A percentile compares a stretch with the other conserved stretches of the same genome.
phyloP scores from a whole-genome alignment of 2,888 invertebrate genomes.

The Ophraella communa region DNA sequence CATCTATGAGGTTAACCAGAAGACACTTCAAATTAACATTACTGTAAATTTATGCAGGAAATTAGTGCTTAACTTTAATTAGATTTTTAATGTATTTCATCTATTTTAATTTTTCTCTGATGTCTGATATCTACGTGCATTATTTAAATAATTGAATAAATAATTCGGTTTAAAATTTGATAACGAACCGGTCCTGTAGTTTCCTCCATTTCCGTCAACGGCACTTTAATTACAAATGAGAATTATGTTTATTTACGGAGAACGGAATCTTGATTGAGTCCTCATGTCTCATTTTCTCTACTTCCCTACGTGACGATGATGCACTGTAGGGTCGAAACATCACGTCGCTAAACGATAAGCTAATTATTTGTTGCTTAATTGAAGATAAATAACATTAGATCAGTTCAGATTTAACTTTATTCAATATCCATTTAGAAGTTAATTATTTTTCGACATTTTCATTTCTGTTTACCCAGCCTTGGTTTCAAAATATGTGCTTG shows the following conservation, averaged over 20 bases:
- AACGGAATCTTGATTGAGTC: conserved; percentile 25
- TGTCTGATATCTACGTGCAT: too few relatives aligned
- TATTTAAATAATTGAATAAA: too few relatives aligned
- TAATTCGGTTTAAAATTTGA: background rate
- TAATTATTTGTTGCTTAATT: conserved; percentile 18
- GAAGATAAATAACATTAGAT: conserved; percentile 21
- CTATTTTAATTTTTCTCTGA: too few relatives aligned
- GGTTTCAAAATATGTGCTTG: too few relatives aligned
- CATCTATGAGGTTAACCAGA: too few relatives aligned
- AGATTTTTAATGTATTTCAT: too few relatives aligned
- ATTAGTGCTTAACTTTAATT: too few relatives aligned
- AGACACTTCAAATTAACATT: too few relatives aligned
- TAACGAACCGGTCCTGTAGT: background rate
- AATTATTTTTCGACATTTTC: background rate
- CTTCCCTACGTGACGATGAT: conserved; percentile 12
- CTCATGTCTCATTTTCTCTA: conserved; percentile 9
- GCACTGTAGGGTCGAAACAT: conserved; percentile 26
- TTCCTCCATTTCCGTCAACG: conserved; percentile 28
- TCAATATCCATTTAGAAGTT: background rate
- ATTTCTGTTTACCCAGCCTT: too few relatives aligned
- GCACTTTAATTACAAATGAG: conserved; percentile 33
- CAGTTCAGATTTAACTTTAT: background rate
- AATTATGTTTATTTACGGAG: conserved; percentile 30
- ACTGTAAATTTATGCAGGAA: too few relatives aligned
- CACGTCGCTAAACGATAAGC: conserved; percentile 23